Base-by-base conservation (phyloP, 2,113 vertebrate species). In the Oryctolagus cuniculus region DNA sequence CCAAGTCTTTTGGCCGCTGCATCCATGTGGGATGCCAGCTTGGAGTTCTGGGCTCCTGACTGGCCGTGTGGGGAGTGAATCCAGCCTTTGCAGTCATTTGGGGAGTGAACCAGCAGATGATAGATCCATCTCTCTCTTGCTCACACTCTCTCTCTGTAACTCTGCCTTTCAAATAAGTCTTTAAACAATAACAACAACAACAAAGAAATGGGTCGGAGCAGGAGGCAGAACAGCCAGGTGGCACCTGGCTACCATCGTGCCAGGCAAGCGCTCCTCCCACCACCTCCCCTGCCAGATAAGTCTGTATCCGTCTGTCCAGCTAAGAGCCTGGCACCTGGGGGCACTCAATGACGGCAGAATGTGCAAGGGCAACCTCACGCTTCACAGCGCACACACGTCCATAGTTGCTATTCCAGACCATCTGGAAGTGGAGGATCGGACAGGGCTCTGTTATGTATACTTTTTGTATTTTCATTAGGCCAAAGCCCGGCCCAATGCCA, bases 391-490 rank as follows among this genome's bases (percentile, higher is more conserved):
- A 29, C 11, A 34, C 36, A 49, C 69, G 8, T n/a, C 38, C 0
- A 0, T 29, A 61, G 31, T 79, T 87, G 53, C 69, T 84, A 19
- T 38, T 82, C n/a, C 79, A 95, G 53, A 67, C 31, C 89, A 83
- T 13, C 34, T 51, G 44, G 58, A 72, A 36, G 73, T 70, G 61
- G 12, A 44, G 73, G 70, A 91, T 10, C 13, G 11, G 25, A 72
- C 55, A 64, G 53, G 34, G 44, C 82, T 27, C 31, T 81, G 22
- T 13, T 79, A 44, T 55, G 17, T 86, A 34, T n/a, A 38, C 15
- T 16, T 58, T 58, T 58, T 58, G 55, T 58, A 58, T 84, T 95
- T 91, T 73, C 63, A 84, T 75, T 90, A 87, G 81, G 51, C 25
- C 83, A 92, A 53, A 13, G 21, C 49, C 34, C 9, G 3, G 29